Percentiles rank a stretch among this genome's conserved stretches.
Evolutionary conservation across 2,113 vertebrate genomes (phyloP).

Genomic region (Ramphastos sulfuratus): DNA sequence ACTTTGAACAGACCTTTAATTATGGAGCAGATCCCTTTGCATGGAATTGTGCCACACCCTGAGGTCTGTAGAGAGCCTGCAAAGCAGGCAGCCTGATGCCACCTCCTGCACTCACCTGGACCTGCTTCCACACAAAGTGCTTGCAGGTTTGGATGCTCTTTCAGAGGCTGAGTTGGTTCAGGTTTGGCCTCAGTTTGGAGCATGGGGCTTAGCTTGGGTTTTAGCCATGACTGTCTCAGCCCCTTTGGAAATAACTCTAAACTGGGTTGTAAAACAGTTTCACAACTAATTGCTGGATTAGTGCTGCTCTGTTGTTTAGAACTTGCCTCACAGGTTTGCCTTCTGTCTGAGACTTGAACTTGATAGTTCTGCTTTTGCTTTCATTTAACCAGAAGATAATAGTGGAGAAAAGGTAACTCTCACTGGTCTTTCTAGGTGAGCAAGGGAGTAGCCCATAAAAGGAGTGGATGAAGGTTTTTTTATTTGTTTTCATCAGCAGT

Average conservation of each 20-base stretch:
- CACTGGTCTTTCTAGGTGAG: neutral
- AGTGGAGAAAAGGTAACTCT: neutral
- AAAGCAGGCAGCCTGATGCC: neutral
- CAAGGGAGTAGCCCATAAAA: neutral
- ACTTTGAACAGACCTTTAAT: neutral
- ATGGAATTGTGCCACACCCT: neutral
- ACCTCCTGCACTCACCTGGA: neutral
- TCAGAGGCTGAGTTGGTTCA: too few species aligned
- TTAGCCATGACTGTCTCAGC: neutral
- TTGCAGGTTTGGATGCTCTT: neutral
- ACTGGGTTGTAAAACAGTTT: neutral
- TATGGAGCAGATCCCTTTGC: neutral
- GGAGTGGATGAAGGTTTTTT: neutral
- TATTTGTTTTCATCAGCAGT: neutral
- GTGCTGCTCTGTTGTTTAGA: neutral
- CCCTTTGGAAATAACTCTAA: neutral
- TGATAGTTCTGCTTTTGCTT: conserved; percentile 1
- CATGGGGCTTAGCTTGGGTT: neutral
- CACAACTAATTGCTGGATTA: neutral
- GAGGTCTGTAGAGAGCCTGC: neutral
- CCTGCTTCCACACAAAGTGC: neutral
- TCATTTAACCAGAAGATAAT: neutral
- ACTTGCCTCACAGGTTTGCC: neutral
- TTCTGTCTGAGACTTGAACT: neutral
- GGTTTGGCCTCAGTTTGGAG: neutral